These are phyloP conservation scores for Phthorimaea operculella DNA, from an alignment of 1,140 invertebrate genomes.

Conservation along the genomic window DNA sequence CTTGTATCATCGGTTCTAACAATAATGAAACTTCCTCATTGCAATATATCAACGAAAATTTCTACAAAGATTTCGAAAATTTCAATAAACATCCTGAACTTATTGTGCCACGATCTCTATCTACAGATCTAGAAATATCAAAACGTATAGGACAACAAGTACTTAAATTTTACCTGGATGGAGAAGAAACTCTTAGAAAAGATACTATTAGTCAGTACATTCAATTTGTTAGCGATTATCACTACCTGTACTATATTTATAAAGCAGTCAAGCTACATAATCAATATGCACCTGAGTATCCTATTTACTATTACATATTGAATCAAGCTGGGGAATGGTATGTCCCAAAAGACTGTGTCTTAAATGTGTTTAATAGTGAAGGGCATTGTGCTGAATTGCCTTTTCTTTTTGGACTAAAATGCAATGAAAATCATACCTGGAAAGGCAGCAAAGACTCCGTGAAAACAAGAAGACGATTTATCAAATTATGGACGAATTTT, in stretches of 20 bases:
- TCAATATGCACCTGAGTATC: slow-evolving; percentile 32
- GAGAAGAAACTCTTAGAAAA: slow-evolving; percentile 27
- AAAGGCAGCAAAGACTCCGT: slow-evolving; percentile 48
- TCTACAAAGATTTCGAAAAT: slow-evolving; percentile 40
- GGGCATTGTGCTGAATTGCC: slow-evolving; percentile 44
- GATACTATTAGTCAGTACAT: slow-evolving; percentile 41
- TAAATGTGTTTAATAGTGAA: slow-evolving; percentile 17
- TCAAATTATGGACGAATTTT: slow-evolving; percentile 62
- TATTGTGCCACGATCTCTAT: slow-evolving; percentile 39
- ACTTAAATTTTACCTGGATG: slow-evolving; percentile 44
- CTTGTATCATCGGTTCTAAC: slow-evolving; percentile 52
- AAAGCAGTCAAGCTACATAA: slow-evolving; percentile 42
- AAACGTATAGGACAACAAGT: slow-evolving; percentile 41
- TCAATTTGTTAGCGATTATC: slow-evolving; percentile 49
- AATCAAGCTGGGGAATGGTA: slow-evolving; percentile 47
- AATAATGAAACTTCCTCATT: slow-evolving; percentile 39
- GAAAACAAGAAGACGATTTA: slow-evolving; percentile 36
- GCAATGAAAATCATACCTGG: slow-evolving; percentile 18
- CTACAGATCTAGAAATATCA: slow-evolving; percentile 23
- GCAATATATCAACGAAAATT: slow-evolving; percentile 31
- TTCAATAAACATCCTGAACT: slow-evolving; percentile 36
- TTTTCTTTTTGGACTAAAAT: slow-evolving; percentile 41
- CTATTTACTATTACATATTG: slow-evolving; percentile 52
- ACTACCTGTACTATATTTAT: slow-evolving; percentile 49
- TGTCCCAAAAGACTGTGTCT: slow-evolving; percentile 31